Conservation (phyloP, 1,140 invertebrate species). For the Philopotamus ludificatus region DNA sequence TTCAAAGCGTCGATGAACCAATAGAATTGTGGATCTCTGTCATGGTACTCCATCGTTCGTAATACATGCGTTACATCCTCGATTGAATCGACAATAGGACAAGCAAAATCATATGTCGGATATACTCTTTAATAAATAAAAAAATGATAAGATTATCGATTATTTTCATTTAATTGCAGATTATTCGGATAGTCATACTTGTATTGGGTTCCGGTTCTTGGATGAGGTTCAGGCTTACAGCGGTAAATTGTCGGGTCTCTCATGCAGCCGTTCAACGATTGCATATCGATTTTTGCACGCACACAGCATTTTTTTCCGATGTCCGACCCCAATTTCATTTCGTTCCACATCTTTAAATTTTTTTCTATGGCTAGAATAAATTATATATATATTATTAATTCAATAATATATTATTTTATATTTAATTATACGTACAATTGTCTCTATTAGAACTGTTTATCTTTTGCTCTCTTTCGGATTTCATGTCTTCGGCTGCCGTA, state of each 20-base stretch:
- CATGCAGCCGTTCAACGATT: constrained; percentile 93
- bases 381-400: constrained; percentile 16
- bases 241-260: constrained; percentile 99
- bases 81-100: constrained; percentile 96
- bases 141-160: constrained; percentile 22
- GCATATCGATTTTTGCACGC: constrained; percentile 97
- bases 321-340: constrained; percentile 88
- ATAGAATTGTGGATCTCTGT: constrained; percentile 96
- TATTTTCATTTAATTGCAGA: constrained; percentile 3
- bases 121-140: constrained; percentile 76
- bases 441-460: constrained; percentile 82
- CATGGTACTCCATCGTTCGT: constrained; percentile 97
- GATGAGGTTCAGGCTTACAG: constrained; percentile 95
- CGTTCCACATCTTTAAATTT: constrained; percentile 89
- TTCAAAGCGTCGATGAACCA: constrained; percentile 91
- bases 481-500: constrained; percentile 93
- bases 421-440: constrained; percentile 65
- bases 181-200: constrained; percentile 65
- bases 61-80: constrained; percentile 97
- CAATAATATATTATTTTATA: constrained; percentile 25
- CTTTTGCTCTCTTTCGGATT: constrained; percentile 88
- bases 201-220: constrained; percentile 91
- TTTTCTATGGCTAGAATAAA: constrained; percentile 69
- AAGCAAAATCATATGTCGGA: constrained; percentile 99
- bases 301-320: constrained; percentile 87